phyloP scores from a whole-genome alignment of 2,797 vertebrate species.

The Hypotaenidia okinawae region DNA sequence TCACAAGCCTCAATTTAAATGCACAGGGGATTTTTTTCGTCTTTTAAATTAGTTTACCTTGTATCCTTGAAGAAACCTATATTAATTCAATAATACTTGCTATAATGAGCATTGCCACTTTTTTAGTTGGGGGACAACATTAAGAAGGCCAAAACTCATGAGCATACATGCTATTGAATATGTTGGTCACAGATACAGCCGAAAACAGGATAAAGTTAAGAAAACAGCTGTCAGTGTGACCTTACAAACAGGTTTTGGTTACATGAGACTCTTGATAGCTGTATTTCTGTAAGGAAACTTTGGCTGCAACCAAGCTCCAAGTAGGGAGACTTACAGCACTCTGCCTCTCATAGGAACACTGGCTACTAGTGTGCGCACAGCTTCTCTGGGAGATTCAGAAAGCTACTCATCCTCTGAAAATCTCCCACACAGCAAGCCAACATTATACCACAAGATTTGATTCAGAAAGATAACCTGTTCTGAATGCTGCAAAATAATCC shows the following conservation, averaged over 20 bases:
- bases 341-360: background rate
- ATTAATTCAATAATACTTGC: background rate
- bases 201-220: background rate
- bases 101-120: background rate
- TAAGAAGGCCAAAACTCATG: background rate
- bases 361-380: accelerated
- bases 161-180: background rate
- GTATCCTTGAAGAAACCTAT: background rate
- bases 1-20: background rate
- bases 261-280: background rate
- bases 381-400: background rate
- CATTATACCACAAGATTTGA: background rate
- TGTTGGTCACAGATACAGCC: background rate
- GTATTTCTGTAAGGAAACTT: background rate
- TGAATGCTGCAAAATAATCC: background rate
- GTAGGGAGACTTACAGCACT: background rate
- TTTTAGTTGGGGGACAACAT: background rate
- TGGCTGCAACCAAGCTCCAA: background rate
- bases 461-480: background rate
- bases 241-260: background rate
- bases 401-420: background rate
- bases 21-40: background rate
- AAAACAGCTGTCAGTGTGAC: background rate
- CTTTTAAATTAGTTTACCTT: conserved; percentile 12
- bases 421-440: background rate